A percentile compares a stretch with the other conserved stretches of the same genome.
phyloP scores from a whole-genome alignment of 2,797 vertebrate genomes.

The Sorex maritimensis region DNA sequence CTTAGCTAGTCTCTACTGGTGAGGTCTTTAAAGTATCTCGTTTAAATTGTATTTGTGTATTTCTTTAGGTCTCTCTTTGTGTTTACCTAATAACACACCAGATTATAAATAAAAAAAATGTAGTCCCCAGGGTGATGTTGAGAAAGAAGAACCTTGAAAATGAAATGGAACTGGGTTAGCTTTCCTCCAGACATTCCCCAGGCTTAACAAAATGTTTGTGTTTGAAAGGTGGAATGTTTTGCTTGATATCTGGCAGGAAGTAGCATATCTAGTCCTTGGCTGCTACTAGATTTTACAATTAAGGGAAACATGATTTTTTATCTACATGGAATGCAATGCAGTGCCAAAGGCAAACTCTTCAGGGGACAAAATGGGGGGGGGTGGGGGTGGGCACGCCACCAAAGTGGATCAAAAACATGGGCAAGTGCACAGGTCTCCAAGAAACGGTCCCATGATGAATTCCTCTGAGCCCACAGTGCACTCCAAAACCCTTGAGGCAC shows the following conservation, averaged over 20 bases:
- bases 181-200: background rate
- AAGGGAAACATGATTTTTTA: conserved; percentile 53
- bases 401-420: background rate
- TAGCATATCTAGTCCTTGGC: conserved; percentile 6
- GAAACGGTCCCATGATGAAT: background rate
- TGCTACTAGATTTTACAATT: conserved; percentile 24
- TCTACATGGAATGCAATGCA: conserved; percentile 20
- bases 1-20: background rate
- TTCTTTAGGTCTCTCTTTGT: conserved; percentile 30
- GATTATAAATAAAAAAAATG: background rate
- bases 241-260: conserved; percentile 51
- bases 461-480: conserved; percentile 13
- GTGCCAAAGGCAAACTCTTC: background rate
- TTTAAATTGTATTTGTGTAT: conserved; percentile 24
- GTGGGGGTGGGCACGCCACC: background rate
- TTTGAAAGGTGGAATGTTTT: conserved; percentile 55
- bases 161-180: conserved; percentile 1
- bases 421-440: background rate
- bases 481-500: background rate
- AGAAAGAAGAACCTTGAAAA: conserved; percentile 42
- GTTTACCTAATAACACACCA: conserved; percentile 61
- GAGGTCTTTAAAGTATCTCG: conserved; percentile 2
- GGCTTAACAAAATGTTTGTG: conserved; percentile 61
- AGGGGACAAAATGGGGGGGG: background rate
- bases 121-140: background rate